Conservation (phyloP, 2,113 vertebrate genomes). For the Dicrurus megarhynchus region DNA sequence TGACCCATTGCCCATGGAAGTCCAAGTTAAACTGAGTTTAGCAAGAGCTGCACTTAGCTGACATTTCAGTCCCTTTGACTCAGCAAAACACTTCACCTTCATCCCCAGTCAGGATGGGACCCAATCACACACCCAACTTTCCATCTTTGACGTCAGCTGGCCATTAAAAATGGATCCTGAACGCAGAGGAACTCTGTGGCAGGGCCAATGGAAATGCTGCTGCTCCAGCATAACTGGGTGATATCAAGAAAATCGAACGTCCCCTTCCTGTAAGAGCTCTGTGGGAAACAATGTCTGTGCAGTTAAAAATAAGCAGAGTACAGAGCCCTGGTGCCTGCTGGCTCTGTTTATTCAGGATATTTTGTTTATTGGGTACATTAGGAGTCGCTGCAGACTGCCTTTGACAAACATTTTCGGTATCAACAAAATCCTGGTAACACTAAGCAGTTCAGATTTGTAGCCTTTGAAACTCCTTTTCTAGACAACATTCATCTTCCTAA, state of each 20-base stretch:
- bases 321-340: neutral
- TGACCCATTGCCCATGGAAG: neutral
- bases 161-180: neutral
- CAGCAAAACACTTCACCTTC: neutral
- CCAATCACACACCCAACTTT: neutral
- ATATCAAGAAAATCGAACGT: neutral
- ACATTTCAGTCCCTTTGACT: neutral
- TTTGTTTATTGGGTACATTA: constrained; percentile 36
- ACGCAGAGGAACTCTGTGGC: neutral
- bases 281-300: neutral
- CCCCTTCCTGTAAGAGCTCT: neutral
- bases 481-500: constrained; percentile 71
- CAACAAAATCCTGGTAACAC: constrained; percentile 34
- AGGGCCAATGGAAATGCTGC: neutral
- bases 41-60: neutral
- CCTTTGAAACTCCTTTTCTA: constrained; percentile 61
- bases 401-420: constrained; percentile 55
- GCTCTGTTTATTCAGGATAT: neutral
- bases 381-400: constrained; percentile 41
- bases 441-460: constrained; percentile 7
- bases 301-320: neutral
- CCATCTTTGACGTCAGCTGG: neutral
- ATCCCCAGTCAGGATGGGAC: neutral
- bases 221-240: neutral
- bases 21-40: neutral